A percentile compares a stretch with the other conserved stretches of the same genome.
Evolutionary conservation across 2,888 invertebrate species (phyloP).

Genomic region (Pheosia gnoma): DNA sequence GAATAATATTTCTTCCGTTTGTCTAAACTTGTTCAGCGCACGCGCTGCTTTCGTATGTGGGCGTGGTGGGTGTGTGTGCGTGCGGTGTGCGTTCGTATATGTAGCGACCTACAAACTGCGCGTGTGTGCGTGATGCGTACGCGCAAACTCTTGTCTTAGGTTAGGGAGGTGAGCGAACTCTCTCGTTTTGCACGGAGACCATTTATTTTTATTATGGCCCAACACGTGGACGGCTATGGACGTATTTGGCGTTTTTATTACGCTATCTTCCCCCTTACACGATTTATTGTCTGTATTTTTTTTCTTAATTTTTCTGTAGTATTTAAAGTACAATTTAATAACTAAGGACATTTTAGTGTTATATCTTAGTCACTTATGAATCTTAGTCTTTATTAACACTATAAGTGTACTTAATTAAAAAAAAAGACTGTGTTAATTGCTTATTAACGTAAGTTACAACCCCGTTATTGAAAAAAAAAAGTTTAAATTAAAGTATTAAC

Average conservation of each 20-base stretch:
- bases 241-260: constrained; percentile 69
- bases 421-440: background rate
- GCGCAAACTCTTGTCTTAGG: constrained; percentile 80
- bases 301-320: too few relatives aligned
- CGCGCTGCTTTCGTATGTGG: constrained; percentile 67
- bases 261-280: constrained; percentile 64
- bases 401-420: constrained; percentile 8
- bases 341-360: too few relatives aligned
- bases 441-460: background rate
- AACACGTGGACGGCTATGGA: constrained; percentile 72
- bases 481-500: constrained; percentile 51
- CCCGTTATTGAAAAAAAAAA: constrained; percentile 32
- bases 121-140: constrained; percentile 69
- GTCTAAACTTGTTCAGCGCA: constrained; percentile 81
- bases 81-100: constrained; percentile 38
- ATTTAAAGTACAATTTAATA: too few relatives aligned
- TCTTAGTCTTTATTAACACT: too few relatives aligned
- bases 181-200: constrained; percentile 71
- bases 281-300: constrained; percentile 33
- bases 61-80: constrained; percentile 54
- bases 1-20: constrained; percentile 83
- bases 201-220: constrained; percentile 81
- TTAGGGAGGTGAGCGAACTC: constrained; percentile 84
- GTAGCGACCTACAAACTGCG: constrained; percentile 58
- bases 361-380: too few relatives aligned